Conservation (phyloP, 2,888 invertebrate species). For the Plutella xylostella region DNA sequence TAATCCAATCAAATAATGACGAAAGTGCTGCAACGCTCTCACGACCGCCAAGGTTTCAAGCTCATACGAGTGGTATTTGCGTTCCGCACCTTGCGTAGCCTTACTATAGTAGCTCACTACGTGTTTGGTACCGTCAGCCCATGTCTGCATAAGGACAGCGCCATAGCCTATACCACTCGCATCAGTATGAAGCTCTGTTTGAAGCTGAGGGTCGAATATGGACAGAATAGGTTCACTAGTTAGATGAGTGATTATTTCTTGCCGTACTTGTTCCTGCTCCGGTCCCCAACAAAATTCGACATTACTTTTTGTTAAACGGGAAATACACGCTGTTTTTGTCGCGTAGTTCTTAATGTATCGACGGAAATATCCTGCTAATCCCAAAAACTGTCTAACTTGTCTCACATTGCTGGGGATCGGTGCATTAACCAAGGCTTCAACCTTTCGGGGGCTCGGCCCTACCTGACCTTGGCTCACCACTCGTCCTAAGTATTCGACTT, state of each 20-base stretch:
- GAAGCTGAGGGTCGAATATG: neutral
- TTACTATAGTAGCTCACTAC: neutral
- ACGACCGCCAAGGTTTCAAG: neutral
- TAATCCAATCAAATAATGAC: neutral
- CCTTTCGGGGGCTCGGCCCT: neutral
- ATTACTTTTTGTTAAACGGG: neutral
- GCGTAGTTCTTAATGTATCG: neutral
- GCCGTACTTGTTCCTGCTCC: neutral
- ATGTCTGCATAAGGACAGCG: neutral
- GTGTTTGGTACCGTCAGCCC: neutral
- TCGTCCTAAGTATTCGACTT: neutral
- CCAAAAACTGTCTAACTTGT: neutral
- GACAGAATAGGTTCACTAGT: neutral
- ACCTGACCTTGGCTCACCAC: neutral
- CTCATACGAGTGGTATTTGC: neutral
- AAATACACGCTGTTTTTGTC: neutral
- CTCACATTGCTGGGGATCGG: neutral
- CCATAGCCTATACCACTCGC: neutral
- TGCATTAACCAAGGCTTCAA: neutral
- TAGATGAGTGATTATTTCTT: neutral
- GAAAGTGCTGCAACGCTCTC: neutral
- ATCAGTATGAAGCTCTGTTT: neutral
- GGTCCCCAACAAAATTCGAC: neutral
- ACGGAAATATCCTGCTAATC: neutral
- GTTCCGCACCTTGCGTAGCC: neutral